Percentiles rank a stretch among this genome's conserved stretches.
These are phyloP conservation scores for Cercopithecus mitis DNA, from an alignment of 2,797 vertebrate species.

Conservation along the genomic window DNA sequence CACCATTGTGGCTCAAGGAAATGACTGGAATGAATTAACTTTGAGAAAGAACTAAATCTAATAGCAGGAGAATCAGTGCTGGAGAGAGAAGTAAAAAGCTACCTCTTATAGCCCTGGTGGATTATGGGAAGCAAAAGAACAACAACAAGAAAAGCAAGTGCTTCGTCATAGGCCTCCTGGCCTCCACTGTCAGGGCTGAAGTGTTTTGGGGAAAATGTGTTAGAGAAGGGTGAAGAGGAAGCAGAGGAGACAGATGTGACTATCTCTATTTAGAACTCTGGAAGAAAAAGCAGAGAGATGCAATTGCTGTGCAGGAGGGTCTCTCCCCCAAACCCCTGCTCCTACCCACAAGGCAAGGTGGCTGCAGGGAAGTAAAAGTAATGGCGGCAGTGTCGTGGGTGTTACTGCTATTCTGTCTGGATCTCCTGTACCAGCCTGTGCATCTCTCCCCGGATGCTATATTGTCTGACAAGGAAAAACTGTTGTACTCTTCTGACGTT, in stretches of 20 bases:
- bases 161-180: not conserved
- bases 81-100: not conserved
- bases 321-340: not conserved
- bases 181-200: not conserved
- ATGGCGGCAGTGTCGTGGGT: rapidly evolving
- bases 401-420: not conserved
- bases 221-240: not conserved
- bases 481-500: not conserved
- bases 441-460: not conserved
- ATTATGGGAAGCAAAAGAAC: too few relatives aligned
- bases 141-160: not conserved
- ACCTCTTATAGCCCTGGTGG: not conserved
- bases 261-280: not conserved
- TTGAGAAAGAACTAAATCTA: not conserved
- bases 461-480: not conserved
- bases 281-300: not conserved
- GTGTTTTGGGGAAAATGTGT: not conserved
- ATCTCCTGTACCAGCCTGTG: too few relatives aligned
- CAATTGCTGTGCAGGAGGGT: not conserved
- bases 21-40: not conserved
- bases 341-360: rapidly evolving
- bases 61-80: not conserved
- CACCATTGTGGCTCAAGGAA: not conserved
- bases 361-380: not conserved
- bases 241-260: not conserved